A percentile compares a stretch with the other conserved stretches of the same genome.
phyloP scores from a whole-genome alignment of 2,888 invertebrate species.

The Amblyjoppa fuscipennis region DNA sequence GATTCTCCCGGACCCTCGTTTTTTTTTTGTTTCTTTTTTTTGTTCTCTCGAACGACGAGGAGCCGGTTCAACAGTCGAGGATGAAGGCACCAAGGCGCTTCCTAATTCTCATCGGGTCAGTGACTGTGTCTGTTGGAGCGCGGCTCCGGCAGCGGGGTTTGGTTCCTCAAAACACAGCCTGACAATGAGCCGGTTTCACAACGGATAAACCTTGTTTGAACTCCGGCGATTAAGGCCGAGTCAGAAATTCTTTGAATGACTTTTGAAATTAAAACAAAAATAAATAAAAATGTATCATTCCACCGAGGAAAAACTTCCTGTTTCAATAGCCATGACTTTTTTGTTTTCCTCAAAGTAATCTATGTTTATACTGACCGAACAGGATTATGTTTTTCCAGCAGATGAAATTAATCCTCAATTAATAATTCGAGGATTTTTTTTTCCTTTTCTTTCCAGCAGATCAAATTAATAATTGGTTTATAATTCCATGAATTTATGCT shows the following conservation, averaged over 20 bases:
- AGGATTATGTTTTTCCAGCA: neutral
- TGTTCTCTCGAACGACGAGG: conserved; percentile 1
- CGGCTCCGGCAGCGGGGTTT: conserved; percentile 70
- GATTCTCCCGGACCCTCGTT: conserved; percentile 29
- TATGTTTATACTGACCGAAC: neutral
- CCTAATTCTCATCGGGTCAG: conserved; percentile 76
- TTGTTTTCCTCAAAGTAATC: neutral
- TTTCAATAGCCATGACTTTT: neutral
- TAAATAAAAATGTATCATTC: neutral
- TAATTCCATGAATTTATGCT: neutral
- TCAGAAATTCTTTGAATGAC: neutral
- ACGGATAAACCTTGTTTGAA: conserved; percentile 41
- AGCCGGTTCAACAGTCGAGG: conserved; percentile 38
- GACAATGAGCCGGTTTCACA: conserved; percentile 63
- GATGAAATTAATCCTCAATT: no score
- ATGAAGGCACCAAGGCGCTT: conserved; percentile 59
- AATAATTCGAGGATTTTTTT: no score
- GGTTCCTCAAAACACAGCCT: conserved; percentile 29
- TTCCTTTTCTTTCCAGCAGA: neutral
- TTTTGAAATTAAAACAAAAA: neutral
- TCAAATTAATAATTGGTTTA: neutral
- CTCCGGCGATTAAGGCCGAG: neutral
- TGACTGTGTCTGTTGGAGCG: conserved; percentile 70
- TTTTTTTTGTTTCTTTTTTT: neutral
- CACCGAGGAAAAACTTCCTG: neutral